phyloP scores from a whole-genome alignment of 2,888 invertebrate genomes.

The Ochropleura plecta region DNA sequence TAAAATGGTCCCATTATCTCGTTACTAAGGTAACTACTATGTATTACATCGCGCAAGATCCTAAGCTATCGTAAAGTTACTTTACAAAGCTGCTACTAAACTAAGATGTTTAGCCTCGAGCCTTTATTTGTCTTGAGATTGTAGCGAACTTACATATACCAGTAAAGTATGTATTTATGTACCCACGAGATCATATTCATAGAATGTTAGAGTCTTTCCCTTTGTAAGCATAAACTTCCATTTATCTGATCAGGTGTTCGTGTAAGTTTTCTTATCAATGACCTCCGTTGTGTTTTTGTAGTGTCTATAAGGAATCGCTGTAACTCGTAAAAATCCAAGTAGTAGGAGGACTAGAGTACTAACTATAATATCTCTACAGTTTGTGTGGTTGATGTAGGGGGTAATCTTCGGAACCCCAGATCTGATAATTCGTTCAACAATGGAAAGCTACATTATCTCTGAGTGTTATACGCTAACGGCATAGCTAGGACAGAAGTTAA shows the following conservation, averaged over 20 bases:
- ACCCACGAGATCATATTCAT: slow-evolving; percentile 14
- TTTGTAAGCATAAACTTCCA: slow-evolving; percentile 1
- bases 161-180: slow-evolving; percentile 14
- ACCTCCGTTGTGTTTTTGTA: not conserved
- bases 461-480: not conserved
- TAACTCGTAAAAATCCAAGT: not conserved
- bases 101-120: slow-evolving; percentile 45
- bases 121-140: slow-evolving; percentile 56
- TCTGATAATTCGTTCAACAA: not conserved
- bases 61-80: slow-evolving; percentile 53
- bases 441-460: not conserved
- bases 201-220: not conserved
- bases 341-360: not conserved
- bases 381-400: not conserved
- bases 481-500: not conserved
- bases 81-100: slow-evolving; percentile 44
- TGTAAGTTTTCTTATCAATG: not conserved
- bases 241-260: slow-evolving; percentile 6
- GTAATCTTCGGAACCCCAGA: not conserved
- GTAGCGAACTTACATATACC: slow-evolving; percentile 28
- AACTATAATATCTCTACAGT: not conserved
- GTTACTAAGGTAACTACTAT: slow-evolving; percentile 12
- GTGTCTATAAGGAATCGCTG: not conserved
- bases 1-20: slow-evolving; percentile 5
- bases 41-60: slow-evolving; percentile 26